Evolutionary conservation across 1,140 invertebrate genomes (phyloP), one percentile per base, ranked within the genome.

Genomic region (Schlechtendalia chinensis): DNA sequence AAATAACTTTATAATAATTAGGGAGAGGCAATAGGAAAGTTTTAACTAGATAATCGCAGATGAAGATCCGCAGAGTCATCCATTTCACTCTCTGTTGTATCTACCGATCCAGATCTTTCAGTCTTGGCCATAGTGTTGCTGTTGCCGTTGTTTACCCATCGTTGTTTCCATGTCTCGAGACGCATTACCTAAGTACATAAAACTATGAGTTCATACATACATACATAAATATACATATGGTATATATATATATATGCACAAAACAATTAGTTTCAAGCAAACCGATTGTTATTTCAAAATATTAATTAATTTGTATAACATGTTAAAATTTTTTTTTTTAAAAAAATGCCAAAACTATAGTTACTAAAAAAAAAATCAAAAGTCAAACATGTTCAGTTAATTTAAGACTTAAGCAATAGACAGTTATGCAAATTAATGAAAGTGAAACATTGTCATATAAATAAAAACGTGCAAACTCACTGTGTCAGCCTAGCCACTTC

Each of bases 401-500:
- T 58, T 72, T 27, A 54, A 75, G 45, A 39, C 32, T 39, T 8
- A 3, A 39, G 32, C 8, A 39, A 8, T 39, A 39, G 32, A 39
- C 24, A 59, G 53, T 27, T 8, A 39, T 50, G 71, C 32, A 81
- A 17, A 61, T 81, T 14, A 81, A 58, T 29, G 10, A 59, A 45
- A 39, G 69, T 50, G 24, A 79, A 10, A 67, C 39, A 50, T 65
- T 39, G 17, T 39, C 27, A 10, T 24, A 71, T 69, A 74, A 27
- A 45, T 27, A 58, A 61, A 72, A 71, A 59, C 54, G 54, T 56
- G 54, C 61, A 72, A 72, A 82, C 67, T 71, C 53, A 82, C 74
- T 74, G 27, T 58, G 74, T 77, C 16, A 81, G 79, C 56, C 69
- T 89, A 92, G 89, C 93, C 92, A 94, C 87, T 92, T 93, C 92